Evolutionary conservation across 2,888 invertebrate genomes (phyloP), one percentile per base, ranked within the genome.

Genomic region (Caenorhabditis auriculariae): DNA sequence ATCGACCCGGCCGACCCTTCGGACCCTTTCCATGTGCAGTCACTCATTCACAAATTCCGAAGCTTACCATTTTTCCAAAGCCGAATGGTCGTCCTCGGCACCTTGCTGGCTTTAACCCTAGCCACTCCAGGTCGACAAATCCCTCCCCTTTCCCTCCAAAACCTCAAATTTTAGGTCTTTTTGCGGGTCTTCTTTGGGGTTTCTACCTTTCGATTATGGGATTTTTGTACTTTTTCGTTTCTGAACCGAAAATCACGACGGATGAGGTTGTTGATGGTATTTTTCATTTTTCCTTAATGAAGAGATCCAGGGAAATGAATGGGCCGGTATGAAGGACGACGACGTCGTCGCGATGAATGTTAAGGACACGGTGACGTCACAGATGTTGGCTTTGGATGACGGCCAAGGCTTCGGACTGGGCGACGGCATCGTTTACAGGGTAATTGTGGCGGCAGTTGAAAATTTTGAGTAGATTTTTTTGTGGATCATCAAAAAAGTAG

Each of bases 191-290:
- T 12, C 37, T 76, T 9, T 75, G 74, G 71, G 78, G 78, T 24
- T 46, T 78, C 38, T 78, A 78, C 53, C 29, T 74, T 4, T 73
- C 77, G 4, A 51, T 72, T 39, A 61, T 73, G 44, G 55, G 64
- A 9, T 78, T 78, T 52, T 59, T 78, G 4, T 76, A 73, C 65
- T 60, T 73, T 38, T 78, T 78, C 50, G 78, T 78, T 28, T 76
- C 77, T 12, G 77, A 78, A 24, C 76, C 77, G 15, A 67, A 63
- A 27, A 39, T 53, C 3, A 67, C 63, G 37, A 53, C 54, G n/a
- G 56, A 63, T 32, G 24, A 28, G 38, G 53, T 59, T n/a, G 26
- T 37, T 29, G n/a, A 15, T 54, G 15, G n/a, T 21, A 17, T 49
- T 28, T 12, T 28, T 12, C 1, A 48, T n/a, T 19, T 26, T 21